A percentile compares a stretch with the other conserved stretches of the same genome.
phyloP scores from a whole-genome alignment of 2,888 invertebrate species.

The Agrotis exclamationis region DNA sequence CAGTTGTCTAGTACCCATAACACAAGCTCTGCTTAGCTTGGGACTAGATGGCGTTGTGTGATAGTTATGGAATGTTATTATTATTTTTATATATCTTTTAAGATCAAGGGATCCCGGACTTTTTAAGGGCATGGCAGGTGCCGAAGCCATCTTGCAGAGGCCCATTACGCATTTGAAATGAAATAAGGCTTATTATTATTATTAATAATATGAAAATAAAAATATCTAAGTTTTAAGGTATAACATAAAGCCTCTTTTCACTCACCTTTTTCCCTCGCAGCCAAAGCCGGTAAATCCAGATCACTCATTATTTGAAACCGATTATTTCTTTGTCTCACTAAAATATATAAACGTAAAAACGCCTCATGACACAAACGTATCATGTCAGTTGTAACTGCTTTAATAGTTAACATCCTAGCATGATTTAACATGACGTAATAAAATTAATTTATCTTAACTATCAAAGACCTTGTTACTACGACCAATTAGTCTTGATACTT shows the following conservation, averaged over 20 bases:
- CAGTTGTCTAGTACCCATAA: too few species aligned
- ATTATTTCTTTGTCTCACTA: slow-evolving; percentile 5
- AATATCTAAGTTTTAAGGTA: too few species aligned
- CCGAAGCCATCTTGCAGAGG: too few species aligned
- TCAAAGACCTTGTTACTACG: slow-evolving; percentile 44
- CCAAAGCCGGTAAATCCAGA: slow-evolving; percentile 68
- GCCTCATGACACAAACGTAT: slow-evolving; percentile 34
- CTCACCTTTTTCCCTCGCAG: slow-evolving; percentile 64
- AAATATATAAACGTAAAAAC: slow-evolving; percentile 26
- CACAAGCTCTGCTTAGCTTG: too few species aligned
- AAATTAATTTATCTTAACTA: slow-evolving; percentile 56
- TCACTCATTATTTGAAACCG: slow-evolving; percentile 70
- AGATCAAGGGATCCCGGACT: too few species aligned
- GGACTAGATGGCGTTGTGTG: too few species aligned
- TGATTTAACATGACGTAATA: slow-evolving; percentile 55
- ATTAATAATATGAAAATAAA: too few species aligned
- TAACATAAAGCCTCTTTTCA: neutral
- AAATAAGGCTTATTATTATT: too few species aligned
- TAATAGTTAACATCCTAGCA: slow-evolving; percentile 32
- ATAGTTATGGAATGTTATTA: too few species aligned
- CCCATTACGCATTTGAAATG: too few species aligned
- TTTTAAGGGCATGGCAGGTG: too few species aligned
- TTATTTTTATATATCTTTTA: too few species aligned
- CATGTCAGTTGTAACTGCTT: slow-evolving; percentile 52
- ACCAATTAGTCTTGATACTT: slow-evolving; percentile 60